Percentiles rank a stretch among this genome's conserved stretches.
These are phyloP conservation scores for Melinaea marsaeus DNA, from an alignment of 2,888 invertebrate genomes.

Conservation along the genomic window DNA sequence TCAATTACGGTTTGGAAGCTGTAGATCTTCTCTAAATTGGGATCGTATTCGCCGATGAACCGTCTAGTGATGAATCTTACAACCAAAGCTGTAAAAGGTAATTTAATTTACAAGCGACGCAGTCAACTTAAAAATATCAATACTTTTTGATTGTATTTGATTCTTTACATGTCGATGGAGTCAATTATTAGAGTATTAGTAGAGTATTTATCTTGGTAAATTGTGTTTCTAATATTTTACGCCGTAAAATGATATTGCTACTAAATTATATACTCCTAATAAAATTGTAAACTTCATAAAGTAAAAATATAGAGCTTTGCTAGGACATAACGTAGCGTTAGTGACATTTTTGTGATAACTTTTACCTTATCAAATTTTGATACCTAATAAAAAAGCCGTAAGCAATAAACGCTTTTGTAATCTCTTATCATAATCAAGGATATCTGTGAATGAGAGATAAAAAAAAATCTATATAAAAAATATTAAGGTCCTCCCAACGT, in stretches of 20 bases:
- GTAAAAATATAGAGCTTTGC: background rate
- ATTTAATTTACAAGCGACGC: background rate
- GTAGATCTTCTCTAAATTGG: constrained; percentile 88
- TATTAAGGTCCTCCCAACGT: background rate
- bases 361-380: background rate
- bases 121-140: background rate
- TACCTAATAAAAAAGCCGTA: background rate
- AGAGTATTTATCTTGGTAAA: background rate
- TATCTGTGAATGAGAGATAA: background rate
- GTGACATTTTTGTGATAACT: background rate
- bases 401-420: background rate
- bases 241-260: constrained; percentile 10
- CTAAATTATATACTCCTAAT: constrained; percentile 8
- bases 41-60: constrained; percentile 93
- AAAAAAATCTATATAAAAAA: background rate
- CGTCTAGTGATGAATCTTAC: constrained; percentile 90
- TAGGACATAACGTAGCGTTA: too few species aligned
- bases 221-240: constrained; percentile 7
- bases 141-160: background rate
- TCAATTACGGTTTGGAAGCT: constrained; percentile 85
- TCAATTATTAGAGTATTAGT: background rate
- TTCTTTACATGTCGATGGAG: background rate
- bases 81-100: constrained; percentile 83
- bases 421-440: background rate
- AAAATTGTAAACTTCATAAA: background rate